Conservation (phyloP, 2,113 vertebrate genomes). For the Anser brachyrhynchus region DNA sequence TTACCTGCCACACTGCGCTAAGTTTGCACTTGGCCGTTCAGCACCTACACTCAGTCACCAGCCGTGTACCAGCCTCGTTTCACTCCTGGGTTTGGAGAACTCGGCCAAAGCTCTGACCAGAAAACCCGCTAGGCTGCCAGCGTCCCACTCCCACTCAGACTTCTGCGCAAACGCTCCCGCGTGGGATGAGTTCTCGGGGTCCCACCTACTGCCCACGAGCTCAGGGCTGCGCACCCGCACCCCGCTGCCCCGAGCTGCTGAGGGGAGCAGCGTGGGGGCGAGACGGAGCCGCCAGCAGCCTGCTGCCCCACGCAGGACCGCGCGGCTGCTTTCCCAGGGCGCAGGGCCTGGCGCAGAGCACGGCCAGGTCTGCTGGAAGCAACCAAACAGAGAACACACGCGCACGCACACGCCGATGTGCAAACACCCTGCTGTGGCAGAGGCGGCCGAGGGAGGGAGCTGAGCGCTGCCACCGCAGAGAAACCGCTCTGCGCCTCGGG, state of each 20-base stretch:
- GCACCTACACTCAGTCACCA: neutral
- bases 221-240: rapidly evolving
- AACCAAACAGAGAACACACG: neutral
- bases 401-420: rapidly evolving
- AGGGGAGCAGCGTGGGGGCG: rapidly evolving
- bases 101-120: neutral
- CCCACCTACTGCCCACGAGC: neutral
- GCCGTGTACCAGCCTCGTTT: neutral
- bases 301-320: too few relatives aligned
- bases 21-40: neutral
- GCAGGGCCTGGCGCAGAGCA: neutral
- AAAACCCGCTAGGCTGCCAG: neutral
- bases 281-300: neutral
- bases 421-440: neutral
- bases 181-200: rapidly evolving
- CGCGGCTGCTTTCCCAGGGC: neutral
- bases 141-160: rapidly evolving
- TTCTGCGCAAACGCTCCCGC: neutral
- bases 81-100: neutral
- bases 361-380: neutral
- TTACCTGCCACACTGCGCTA: neutral
- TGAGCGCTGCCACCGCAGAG: neutral
- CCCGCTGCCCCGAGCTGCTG: rapidly evolving
- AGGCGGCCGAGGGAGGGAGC: neutral
- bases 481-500: rapidly evolving